Evolutionary conservation across 2,113 vertebrate genomes (phyloP), one percentile per base, ranked within the genome.

Genomic region (Onychostoma macrolepis): DNA sequence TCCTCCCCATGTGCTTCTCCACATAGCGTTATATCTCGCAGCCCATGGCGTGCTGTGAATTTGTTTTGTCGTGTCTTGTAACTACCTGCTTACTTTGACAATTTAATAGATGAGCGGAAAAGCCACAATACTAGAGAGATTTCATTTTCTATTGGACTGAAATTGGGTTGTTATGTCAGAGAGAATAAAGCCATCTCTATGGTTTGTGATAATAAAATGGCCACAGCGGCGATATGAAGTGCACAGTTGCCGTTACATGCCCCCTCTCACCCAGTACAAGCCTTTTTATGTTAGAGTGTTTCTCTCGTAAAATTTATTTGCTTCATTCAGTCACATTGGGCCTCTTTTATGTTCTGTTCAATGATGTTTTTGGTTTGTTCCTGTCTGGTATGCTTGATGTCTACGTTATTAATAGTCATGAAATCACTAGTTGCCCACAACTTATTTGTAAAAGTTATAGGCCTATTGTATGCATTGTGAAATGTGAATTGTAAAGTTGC

Each of bases 101-200:
- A 90, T 89, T 93, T 89, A 93, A 93, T 92, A 88, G 92, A 87
- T 67, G 38, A 88, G 86, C 12, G 19, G 67, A 87, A 88, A 86
- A 67, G 10, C 80, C 80, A 84, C 90, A 91, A 86, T 87, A 91
- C 91, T 92, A 89, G 41, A 26, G 88, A 88, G 84, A 92, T 92
- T 93, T 93, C 84, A 92, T 92, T 93, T 93, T 87, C 91, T 90
- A 83, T 91, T 91, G 78, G 2, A 61, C 86, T 91, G 90, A 92
- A 93, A 94, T 89, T 91, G 89, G 86, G 87, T 89, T 88, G 56
- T 43, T 38, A 87, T 88, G 87, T 91, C 87, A 36, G 89, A 87
- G 83, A 86, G 89, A 92, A 92, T 91, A 90, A 92, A 92, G 89
- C 79, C 50, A 90, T 87, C 87, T 87, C 86, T 89, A 88, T 72